phyloP scores from a whole-genome alignment of 1,140 invertebrate species.

The Macrosteles quadrilineatus region DNA sequence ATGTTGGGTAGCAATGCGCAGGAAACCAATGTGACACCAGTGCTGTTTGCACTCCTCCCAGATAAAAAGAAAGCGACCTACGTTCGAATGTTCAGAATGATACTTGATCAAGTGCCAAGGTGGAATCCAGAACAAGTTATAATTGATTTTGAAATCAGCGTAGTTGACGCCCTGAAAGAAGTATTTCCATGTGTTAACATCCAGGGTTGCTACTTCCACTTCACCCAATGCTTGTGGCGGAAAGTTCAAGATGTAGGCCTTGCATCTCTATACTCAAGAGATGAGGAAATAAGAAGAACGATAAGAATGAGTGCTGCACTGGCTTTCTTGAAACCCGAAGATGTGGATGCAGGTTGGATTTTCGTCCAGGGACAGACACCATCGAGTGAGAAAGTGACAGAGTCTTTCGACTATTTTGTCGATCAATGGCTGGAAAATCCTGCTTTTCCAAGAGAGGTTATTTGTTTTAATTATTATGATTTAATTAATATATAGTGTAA shows the following conservation, averaged over 20 bases:
- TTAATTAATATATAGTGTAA: conserved; percentile 3
- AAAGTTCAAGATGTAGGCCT: conserved; percentile 30
- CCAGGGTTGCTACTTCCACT: conserved; percentile 13
- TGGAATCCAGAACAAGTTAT: not conserved
- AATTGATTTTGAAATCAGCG: not conserved
- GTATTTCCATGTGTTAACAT: conserved; percentile 5
- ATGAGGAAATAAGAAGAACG: conserved; percentile 21
- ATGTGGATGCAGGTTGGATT: conserved; percentile 22
- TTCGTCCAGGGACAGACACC: not conserved
- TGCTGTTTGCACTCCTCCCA: not conserved
- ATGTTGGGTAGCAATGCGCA: not conserved
- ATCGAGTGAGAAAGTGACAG: not conserved
- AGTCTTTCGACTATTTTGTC: conserved; percentile 15
- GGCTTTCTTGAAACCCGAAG: conserved; percentile 30
- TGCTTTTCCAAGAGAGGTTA: not conserved
- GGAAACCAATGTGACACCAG: not conserved
- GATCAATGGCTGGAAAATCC: not conserved
- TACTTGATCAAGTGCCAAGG: not conserved
- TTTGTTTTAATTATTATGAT: not conserved
- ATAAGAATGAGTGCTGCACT: conserved; percentile 31
- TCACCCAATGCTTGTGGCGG: conserved; percentile 14
- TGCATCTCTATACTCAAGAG: conserved; percentile 2
- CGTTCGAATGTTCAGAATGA: not conserved
- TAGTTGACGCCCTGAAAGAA: not conserved
- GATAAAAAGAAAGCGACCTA: not conserved